Percentiles rank a stretch among this genome's conserved stretches.
These are phyloP conservation scores for Rhadinocentrus ornatus DNA, from an alignment of 2,797 vertebrate genomes.

Conservation along the genomic window DNA sequence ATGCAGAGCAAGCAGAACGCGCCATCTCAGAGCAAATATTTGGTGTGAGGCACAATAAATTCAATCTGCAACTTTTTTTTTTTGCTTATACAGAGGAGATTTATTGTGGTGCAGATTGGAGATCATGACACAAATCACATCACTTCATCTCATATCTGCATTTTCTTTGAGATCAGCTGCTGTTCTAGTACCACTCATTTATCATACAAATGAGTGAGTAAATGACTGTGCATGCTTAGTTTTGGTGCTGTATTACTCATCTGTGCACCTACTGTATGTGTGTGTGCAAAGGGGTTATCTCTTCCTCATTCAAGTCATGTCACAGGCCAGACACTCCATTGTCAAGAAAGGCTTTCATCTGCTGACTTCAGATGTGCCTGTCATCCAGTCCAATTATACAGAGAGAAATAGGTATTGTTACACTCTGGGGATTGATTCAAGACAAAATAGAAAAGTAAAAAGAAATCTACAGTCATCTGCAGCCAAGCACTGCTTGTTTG, in stretches of 20 bases:
- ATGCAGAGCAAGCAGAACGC: constrained; percentile 70
- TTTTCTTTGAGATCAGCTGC: constrained; percentile 25
- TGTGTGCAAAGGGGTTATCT: constrained; percentile 67
- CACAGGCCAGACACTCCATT: constrained; percentile 85
- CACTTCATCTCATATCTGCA: constrained; percentile 25
- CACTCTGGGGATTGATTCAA: constrained; percentile 85
- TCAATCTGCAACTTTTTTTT: constrained; percentile 46
- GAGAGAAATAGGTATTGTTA: constrained; percentile 86
- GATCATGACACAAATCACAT: constrained; percentile 53
- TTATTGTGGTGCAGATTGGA: constrained; percentile 35
- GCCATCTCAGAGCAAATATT: constrained; percentile 59
- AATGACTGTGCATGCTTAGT: constrained; percentile 13
- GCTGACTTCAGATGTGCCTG: constrained; percentile 85
- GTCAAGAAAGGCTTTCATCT: constrained; percentile 85
- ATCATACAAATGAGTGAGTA: constrained; percentile 32
- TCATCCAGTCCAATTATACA: constrained; percentile 88
- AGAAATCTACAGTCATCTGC: constrained; percentile 73
- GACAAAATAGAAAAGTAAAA: constrained; percentile 84
- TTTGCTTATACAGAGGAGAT: constrained; percentile 33
- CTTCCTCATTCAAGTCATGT: constrained; percentile 86
- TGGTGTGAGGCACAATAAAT: constrained; percentile 51
- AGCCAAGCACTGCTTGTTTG: constrained; percentile 52
- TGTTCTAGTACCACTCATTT: constrained; percentile 34
- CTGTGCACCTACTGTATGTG: constrained; percentile 35
- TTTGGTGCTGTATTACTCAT: constrained; percentile 38